Conservation (phyloP, 2,797 vertebrate species). For the Molossus alvarezi region DNA sequence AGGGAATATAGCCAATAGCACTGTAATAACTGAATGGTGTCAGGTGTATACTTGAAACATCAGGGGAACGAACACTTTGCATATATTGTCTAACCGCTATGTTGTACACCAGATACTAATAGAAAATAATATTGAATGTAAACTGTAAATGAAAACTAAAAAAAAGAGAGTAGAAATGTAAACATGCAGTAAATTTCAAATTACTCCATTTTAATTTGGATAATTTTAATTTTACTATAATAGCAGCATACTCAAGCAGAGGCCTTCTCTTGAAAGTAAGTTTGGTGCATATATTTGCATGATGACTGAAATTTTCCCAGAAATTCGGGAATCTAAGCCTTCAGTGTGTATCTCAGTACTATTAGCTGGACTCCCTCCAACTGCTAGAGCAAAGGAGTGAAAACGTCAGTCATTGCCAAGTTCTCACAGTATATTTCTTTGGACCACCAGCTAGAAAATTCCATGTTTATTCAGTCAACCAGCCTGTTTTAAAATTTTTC, state of each 20-base stretch:
- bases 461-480: constrained; percentile 66
- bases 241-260: neutral
- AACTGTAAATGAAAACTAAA: neutral
- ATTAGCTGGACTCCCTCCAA: constrained; percentile 44
- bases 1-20: neutral
- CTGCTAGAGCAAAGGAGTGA: constrained; percentile 10
- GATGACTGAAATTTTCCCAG: constrained; percentile 36
- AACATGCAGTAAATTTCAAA: constrained; percentile 5
- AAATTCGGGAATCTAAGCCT: neutral
- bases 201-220: constrained; percentile 8
- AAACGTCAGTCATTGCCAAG: constrained; percentile 71
- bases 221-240: neutral
- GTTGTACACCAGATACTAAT: neutral
- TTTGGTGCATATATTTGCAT: neutral
- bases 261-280: neutral
- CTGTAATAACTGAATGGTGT: neutral
- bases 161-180: constrained; percentile 11
- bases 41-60: neutral
- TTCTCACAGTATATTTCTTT: constrained; percentile 34
- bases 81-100: neutral
- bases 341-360: constrained; percentile 60
- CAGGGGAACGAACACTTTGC: neutral
- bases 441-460: constrained; percentile 54
- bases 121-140: neutral
- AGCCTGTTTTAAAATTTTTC: constrained; percentile 38